Conservation (phyloP, 2,113 vertebrate species). For the Tragulus kanchil region DNA sequence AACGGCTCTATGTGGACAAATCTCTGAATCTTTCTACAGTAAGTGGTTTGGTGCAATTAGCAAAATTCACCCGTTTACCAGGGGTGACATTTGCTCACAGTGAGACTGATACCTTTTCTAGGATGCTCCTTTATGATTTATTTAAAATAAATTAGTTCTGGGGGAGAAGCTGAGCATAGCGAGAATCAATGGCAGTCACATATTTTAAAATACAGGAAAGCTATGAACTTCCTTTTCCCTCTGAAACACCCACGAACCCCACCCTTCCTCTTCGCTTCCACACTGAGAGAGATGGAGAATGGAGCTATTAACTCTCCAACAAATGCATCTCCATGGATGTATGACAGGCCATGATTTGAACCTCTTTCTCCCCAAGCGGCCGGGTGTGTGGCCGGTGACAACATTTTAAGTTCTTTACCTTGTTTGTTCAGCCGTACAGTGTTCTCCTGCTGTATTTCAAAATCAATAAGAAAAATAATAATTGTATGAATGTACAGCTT, state of each 20-base stretch:
- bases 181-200: neutral
- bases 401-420: neutral
- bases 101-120: neutral
- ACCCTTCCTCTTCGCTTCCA: neutral
- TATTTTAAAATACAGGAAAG: neutral
- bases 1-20: conserved; percentile 89
- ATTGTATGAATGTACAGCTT: neutral
- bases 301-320: neutral
- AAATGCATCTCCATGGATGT: neutral
- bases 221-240: neutral
- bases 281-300: neutral
- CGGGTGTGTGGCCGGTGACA: too few relatives aligned
- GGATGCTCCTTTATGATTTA: neutral
- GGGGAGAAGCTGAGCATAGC: neutral
- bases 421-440: neutral
- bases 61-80: neutral
- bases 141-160: neutral
- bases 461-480: neutral
- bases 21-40: conserved; percentile 87
- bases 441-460: neutral
- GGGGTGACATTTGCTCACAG: neutral
- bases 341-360: neutral
- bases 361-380: neutral
- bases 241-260: neutral
- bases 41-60: conserved; percentile 76